Evolutionary conservation across 1,140 invertebrate species (phyloP).

Genomic region (Drosophila littoralis): DNA sequence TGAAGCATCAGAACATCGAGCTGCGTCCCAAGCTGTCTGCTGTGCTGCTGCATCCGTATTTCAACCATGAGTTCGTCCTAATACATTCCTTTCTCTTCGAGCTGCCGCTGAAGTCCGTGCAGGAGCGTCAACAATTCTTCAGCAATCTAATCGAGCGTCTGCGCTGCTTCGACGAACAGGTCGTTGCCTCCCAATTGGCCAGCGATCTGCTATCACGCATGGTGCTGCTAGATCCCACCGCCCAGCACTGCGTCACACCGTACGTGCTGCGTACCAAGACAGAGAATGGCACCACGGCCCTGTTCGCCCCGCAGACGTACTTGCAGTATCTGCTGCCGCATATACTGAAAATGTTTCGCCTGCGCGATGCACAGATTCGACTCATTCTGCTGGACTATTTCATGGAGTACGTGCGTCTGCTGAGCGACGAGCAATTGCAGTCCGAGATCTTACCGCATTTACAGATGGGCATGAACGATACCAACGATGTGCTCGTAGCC

Average conservation of each 20-base stretch:
- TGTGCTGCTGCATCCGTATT: constrained; percentile 90
- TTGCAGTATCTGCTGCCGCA: constrained; percentile 89
- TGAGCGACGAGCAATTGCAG: constrained; percentile 89
- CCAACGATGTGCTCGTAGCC: constrained; percentile 91
- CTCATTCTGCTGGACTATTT: constrained; percentile 90
- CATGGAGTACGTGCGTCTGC: constrained; percentile 88
- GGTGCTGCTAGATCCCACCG: constrained; percentile 91
- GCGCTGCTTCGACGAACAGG: constrained; percentile 89
- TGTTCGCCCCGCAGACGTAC: constrained; percentile 88
- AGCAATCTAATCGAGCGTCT: constrained; percentile 87
- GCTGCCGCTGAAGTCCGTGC: constrained; percentile 90
- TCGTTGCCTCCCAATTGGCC: constrained; percentile 91
- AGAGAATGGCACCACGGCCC: constrained; percentile 82
- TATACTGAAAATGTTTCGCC: constrained; percentile 90
- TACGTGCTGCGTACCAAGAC: constrained; percentile 89
- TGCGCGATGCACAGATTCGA: constrained; percentile 90
- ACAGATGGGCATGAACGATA: constrained; percentile 93
- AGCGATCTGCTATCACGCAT: constrained; percentile 91
- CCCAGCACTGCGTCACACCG: constrained; percentile 90
- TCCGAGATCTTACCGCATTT: constrained; percentile 90
- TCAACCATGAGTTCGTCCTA: constrained; percentile 92
- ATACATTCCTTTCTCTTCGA: constrained; percentile 93
- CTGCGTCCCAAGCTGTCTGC: constrained; percentile 87
- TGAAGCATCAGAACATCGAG: constrained; percentile 87
- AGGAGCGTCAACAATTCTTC: constrained; percentile 92